phyloP scores from a whole-genome alignment of 2,113 vertebrate species.

The Centropristis striata region DNA sequence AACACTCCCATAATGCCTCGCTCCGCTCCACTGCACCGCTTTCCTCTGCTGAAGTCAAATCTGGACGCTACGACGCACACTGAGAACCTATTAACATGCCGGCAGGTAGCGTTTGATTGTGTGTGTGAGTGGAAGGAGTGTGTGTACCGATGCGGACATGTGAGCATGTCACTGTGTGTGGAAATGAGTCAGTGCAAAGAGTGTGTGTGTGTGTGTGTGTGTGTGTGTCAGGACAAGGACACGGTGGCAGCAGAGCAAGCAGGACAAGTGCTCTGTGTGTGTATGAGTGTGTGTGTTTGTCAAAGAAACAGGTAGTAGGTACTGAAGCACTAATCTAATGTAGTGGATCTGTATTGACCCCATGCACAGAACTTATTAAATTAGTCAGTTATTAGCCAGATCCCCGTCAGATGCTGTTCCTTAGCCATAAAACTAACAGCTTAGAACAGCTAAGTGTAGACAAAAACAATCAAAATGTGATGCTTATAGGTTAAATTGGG shows the following conservation, averaged over 20 bases:
- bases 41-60: conserved; percentile 14
- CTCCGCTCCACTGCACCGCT: conserved; percentile 41
- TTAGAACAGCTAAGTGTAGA: too few relatives aligned
- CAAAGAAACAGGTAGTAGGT: background rate
- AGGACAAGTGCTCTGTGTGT: background rate
- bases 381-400: conserved; percentile 3
- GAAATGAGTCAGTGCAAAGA: background rate
- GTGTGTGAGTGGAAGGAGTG: conserved; percentile 28
- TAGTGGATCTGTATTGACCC: conserved; percentile 10
- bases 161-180: background rate
- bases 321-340: conserved; percentile 36
- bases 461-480: too few relatives aligned
- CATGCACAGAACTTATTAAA: conserved; percentile 40
- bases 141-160: background rate
- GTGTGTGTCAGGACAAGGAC: conserved; percentile 38
- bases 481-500: too few relatives aligned
- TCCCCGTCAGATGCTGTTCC: background rate
- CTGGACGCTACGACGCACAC: conserved; percentile 32
- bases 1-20: conserved; percentile 55
- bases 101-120: conserved; percentile 48
- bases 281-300: background rate
- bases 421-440: background rate
- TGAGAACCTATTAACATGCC: conserved; percentile 57
- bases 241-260: conserved; percentile 17
- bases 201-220: background rate